Percentiles rank a stretch among this genome's conserved stretches.
These are phyloP conservation scores for Pantala flavescens DNA, from an alignment of 1,140 invertebrate genomes.

Conservation along the genomic window DNA sequence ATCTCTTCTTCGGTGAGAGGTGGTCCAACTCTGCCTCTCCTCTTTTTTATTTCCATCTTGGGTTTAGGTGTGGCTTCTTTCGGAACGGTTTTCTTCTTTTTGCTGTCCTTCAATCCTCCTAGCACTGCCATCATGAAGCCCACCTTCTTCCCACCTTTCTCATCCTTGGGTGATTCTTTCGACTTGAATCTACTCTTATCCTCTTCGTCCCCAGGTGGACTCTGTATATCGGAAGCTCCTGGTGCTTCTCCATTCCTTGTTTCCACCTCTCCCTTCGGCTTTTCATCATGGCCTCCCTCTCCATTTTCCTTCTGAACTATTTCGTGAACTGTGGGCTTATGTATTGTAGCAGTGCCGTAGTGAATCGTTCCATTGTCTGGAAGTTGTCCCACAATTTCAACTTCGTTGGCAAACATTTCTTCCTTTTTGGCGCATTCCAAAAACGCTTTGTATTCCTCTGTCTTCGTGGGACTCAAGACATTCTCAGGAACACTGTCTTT, in stretches of 20 bases:
- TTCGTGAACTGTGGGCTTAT: background rate
- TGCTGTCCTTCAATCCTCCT: background rate
- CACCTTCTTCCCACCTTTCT: background rate
- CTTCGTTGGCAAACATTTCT: background rate
- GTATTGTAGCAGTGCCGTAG: background rate
- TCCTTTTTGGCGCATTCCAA: background rate
- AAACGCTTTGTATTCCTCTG: background rate
- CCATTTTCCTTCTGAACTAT: background rate
- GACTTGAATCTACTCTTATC: background rate
- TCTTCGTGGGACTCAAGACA: background rate
- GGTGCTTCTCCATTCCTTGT: background rate
- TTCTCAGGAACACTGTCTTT: too few species aligned
- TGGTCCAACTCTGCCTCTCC: background rate
- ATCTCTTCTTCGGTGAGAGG: background rate
- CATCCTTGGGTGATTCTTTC: background rate
- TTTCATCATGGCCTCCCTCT: background rate
- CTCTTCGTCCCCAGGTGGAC: background rate
- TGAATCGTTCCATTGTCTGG: background rate
- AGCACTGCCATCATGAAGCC: background rate
- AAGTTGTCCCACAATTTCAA: background rate
- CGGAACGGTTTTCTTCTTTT: background rate
- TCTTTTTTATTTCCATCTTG: background rate
- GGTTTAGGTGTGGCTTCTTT: background rate
- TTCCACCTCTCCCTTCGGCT: background rate
- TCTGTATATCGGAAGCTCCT: background rate